Percentiles rank a stretch among this genome's conserved stretches.
Conservation (phyloP, 2,113 vertebrate species). For the Odocoileus virginianus region DNA sequence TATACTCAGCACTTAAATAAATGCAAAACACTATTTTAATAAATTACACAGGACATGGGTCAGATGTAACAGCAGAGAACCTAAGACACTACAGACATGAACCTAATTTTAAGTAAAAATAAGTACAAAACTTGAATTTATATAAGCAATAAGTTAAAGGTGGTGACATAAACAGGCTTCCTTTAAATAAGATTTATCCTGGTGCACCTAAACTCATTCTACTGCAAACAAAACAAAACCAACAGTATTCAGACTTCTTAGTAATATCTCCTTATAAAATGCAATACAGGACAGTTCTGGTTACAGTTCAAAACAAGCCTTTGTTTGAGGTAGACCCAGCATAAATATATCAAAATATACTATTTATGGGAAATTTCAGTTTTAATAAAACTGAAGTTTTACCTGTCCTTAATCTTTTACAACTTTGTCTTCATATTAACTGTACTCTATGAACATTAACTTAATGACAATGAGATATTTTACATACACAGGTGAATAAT, state of each 20-base stretch:
- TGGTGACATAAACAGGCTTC: background rate
- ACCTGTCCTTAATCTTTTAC: background rate
- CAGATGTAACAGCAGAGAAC: background rate
- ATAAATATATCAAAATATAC: conserved; percentile 19
- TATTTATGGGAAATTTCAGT: background rate
- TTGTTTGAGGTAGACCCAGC: conserved; percentile 45
- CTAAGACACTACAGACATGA: background rate
- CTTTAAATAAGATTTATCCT: conserved; percentile 16
- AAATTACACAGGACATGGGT: background rate
- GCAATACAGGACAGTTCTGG: background rate
- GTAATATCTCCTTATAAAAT: background rate
- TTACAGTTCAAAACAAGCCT: conserved; percentile 10
- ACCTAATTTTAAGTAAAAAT: conserved; percentile 2
- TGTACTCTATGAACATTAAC: background rate
- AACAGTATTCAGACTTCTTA: background rate
- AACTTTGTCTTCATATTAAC: conserved; percentile 8
- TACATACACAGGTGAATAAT: background rate
- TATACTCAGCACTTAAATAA: conserved; percentile 22
- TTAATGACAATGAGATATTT: background rate
- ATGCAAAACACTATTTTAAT: conserved; percentile 24
- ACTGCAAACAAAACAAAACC: background rate
- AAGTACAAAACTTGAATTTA: conserved; percentile 20
- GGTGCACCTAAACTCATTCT: background rate
- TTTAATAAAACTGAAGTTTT: background rate
- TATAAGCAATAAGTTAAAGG: conserved; percentile 23